Percentiles rank a stretch among this genome's conserved stretches.
Conservation (phyloP, 2,113 vertebrate genomes). For the Pluvialis apricaria region DNA sequence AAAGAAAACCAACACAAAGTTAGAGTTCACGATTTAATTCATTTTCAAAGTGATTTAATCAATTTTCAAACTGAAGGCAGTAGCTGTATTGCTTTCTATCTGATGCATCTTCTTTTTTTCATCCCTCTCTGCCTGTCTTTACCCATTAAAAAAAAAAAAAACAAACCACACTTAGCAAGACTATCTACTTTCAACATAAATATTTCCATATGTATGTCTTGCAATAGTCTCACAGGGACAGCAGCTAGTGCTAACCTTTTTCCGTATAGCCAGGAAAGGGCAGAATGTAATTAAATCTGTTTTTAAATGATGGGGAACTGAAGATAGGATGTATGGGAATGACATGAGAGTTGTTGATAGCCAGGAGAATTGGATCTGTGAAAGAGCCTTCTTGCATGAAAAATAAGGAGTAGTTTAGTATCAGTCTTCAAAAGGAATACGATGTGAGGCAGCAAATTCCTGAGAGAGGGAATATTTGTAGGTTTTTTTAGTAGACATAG, state of each 20-base stretch:
- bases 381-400: neutral
- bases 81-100: neutral
- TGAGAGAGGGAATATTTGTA: neutral
- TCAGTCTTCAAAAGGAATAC: neutral
- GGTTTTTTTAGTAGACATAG: neutral
- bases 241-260: neutral
- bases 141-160: neutral
- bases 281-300: neutral
- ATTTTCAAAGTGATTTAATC: neutral
- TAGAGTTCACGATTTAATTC: neutral
- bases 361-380: neutral
- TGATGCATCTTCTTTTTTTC: neutral
- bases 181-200: neutral
- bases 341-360: neutral
- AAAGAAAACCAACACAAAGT: neutral
- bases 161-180: neutral
- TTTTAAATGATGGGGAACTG: neutral
- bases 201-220: neutral
- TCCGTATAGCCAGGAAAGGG: neutral
- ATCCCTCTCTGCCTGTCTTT: neutral
- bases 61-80: neutral
- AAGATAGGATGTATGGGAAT: neutral
- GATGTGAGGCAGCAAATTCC: neutral
- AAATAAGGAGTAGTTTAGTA: neutral
- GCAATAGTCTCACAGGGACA: neutral